Evolutionary conservation across 1,140 invertebrate species (phyloP), one percentile per base, ranked within the genome.

Genomic region (Liolophura sinensis): DNA sequence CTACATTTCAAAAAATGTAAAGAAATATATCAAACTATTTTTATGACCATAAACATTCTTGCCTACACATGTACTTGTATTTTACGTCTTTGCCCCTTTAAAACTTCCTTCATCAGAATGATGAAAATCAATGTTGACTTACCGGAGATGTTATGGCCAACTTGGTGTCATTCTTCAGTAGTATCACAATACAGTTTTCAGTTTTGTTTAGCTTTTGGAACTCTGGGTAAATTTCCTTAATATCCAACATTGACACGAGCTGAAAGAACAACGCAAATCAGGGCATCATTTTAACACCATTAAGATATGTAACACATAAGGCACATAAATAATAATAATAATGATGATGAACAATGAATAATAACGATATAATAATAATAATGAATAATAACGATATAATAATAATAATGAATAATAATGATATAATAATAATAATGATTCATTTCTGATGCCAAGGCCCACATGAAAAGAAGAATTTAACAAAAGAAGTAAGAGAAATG

Each of bases 191-290:
- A 69, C 82, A 84, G 68, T 84, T 83, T 59, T 85, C 84, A 48
- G 78, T 83, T 75, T 85, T 85, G 73, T 84, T 82, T 48, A 84
- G 62, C 68, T 84, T 85, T 69, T 85, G 83, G 72, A 85, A 84
- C 51, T 84, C 81, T 64, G 73, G 76, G 58, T 72, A 77, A 20
- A 85, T 76, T 65, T 85, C 83, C 65, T 82, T 84, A 48, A 85
- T 83, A 67, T 85, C 84, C 31, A 83, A 73, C 84, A 85, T 85
- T 22, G 81, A 78, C 58, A 84, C 75, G 25, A 84, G 72, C 84
- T 85, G 77, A 40, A 74, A 77, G 24, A 24, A 64, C n/a, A 61
- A 58, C 60, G 11, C 40, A 48, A 46, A n/a, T 15, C 25, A 40
- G 31, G 31, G 9, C 31, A 40, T 40, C 3, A 40, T 9, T 40